Percentiles rank a stretch among this genome's conserved stretches.
phyloP scores from a whole-genome alignment of 2,113 vertebrate species.

The Tragelaphus imberbis region DNA sequence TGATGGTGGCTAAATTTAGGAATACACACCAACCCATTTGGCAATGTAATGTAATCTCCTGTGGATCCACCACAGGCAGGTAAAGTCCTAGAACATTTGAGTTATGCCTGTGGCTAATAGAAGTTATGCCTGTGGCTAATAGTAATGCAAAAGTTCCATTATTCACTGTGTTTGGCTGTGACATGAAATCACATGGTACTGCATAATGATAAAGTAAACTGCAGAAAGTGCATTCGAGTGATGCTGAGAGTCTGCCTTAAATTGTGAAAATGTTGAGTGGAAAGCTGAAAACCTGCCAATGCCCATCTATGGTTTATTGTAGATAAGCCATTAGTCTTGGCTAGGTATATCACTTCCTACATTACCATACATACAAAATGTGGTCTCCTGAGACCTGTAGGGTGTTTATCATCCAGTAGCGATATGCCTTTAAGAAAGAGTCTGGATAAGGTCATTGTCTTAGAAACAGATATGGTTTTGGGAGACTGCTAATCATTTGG shows the following conservation, averaged over 20 bases:
- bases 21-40: background rate
- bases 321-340: conserved; percentile 62
- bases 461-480: background rate
- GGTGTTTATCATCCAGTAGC: background rate
- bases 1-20: background rate
- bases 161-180: conserved; percentile 35
- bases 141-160: background rate
- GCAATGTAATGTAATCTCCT: background rate
- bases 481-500: conserved; percentile 7
- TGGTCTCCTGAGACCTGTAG: background rate
- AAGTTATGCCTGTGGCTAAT: background rate
- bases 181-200: background rate
- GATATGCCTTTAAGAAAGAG: conserved; percentile 27
- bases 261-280: conserved; percentile 53
- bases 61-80: background rate
- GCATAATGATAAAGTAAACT: conserved; percentile 26
- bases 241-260: conserved; percentile 49
- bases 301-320: conserved; percentile 42
- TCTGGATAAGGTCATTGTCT: conserved; percentile 29
- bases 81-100: background rate
- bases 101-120: background rate
- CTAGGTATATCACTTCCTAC: conserved; percentile 15
- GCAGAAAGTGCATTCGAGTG: conserved; percentile 48
- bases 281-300: conserved; percentile 60
- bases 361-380: background rate